Evolutionary conservation across 2,113 vertebrate species (phyloP).

Genomic region (Athene cunicularia): DNA sequence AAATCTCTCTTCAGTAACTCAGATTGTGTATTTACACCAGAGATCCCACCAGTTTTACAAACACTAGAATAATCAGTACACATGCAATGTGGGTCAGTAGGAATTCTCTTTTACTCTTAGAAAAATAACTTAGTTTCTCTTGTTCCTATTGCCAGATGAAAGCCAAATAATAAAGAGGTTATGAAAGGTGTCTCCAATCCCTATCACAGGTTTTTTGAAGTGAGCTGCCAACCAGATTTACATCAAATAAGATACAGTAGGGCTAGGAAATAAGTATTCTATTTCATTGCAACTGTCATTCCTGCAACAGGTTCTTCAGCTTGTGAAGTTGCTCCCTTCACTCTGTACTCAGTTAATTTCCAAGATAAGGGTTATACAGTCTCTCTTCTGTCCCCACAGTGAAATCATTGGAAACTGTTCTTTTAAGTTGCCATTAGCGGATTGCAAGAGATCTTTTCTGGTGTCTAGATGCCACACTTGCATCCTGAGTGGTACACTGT

Average conservation of each 20-base stretch:
- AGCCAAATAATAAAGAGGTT: not conserved
- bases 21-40: not conserved
- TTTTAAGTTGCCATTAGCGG: not conserved
- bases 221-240: not conserved
- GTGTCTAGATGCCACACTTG: not conserved
- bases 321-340: not conserved
- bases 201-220: not conserved
- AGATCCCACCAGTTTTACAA: not conserved
- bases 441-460: not conserved
- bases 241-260: not conserved
- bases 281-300: not conserved
- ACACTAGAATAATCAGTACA: not conserved
- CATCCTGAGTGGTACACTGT: not conserved
- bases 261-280: not conserved
- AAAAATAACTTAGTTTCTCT: not conserved
- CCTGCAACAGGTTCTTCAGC: not conserved
- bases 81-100: not conserved
- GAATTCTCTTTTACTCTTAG: not conserved
- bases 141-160: not conserved
- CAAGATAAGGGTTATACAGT: accelerated
- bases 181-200: not conserved
- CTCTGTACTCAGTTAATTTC: not conserved
- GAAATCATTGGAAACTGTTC: not conserved
- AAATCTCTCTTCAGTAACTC: not conserved
- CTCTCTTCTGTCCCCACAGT: not conserved